These are phyloP conservation scores for Cotesia typhae DNA, from an alignment of 1,140 invertebrate genomes.

Conservation along the genomic window DNA sequence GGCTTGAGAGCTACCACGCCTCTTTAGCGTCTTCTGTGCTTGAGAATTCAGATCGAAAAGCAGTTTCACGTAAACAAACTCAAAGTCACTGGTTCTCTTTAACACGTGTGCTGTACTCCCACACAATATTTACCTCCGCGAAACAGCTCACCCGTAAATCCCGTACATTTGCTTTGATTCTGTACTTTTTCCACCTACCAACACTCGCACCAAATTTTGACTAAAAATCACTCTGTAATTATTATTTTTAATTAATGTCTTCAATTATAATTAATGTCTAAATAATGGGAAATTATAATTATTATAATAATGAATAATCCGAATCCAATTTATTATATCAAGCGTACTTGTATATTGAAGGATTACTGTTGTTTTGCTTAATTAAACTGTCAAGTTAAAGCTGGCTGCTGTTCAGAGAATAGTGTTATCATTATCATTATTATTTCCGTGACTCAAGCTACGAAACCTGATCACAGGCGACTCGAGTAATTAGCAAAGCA, in stretches of 20 bases:
- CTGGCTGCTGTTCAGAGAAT: neutral
- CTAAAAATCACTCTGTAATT: too few relatives aligned
- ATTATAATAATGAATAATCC: too few relatives aligned
- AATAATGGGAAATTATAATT: too few relatives aligned
- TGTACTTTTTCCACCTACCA: neutral
- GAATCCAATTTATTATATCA: too few relatives aligned
- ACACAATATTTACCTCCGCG: too few relatives aligned
- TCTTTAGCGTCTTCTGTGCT: slow-evolving; percentile 49
- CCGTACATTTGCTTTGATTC: neutral
- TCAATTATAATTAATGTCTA: too few relatives aligned
- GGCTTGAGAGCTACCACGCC: slow-evolving; percentile 47
- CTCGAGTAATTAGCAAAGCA: slow-evolving; percentile 38
- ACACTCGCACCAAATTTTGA: too few relatives aligned
- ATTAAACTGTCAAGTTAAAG: slow-evolving; percentile 35
- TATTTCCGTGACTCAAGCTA: slow-evolving; percentile 6
- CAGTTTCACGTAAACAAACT: slow-evolving; percentile 52
- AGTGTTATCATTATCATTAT: slow-evolving; percentile 4
- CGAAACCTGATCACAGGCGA: slow-evolving; percentile 16
- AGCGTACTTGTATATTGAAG: slow-evolving; percentile 12
- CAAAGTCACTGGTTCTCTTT: slow-evolving; percentile 40
- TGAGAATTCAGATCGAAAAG: slow-evolving; percentile 37
- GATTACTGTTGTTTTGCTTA: slow-evolving; percentile 39
- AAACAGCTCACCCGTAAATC: neutral
- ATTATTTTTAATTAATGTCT: too few relatives aligned
- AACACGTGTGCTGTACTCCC: neutral